Evolutionary conservation across 2,113 vertebrate genomes (phyloP).

Genomic region (Paedocypris sp.): DNA sequence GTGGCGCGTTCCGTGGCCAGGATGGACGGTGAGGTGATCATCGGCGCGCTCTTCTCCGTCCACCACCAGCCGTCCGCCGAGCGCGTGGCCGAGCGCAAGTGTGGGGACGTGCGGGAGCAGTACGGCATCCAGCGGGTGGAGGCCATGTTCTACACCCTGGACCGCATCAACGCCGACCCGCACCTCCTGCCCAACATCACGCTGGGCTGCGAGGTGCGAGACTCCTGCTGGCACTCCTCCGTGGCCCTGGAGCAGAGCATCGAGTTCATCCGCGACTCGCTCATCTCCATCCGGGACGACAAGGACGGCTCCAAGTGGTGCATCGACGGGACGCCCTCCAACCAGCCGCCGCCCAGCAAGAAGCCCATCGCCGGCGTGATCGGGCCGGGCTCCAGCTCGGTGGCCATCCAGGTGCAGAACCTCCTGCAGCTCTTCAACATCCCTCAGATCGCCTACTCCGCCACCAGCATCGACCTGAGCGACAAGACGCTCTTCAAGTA

Average conservation of each 20-base stretch:
- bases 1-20: conserved; percentile 82
- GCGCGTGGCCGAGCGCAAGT: conserved; percentile 91
- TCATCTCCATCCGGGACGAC: conserved; percentile 92
- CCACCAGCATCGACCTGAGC: conserved; percentile 94
- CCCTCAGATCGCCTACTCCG: conserved; percentile 95
- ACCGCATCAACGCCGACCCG: conserved; percentile 87
- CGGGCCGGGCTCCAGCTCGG: conserved; percentile 95
- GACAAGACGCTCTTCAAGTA: conserved; percentile 97
- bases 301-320: conserved; percentile 83
- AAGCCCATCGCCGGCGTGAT: conserved; percentile 96
- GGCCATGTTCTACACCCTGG: conserved; percentile 96
- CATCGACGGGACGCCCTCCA: conserved; percentile 74
- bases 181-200: conserved; percentile 90
- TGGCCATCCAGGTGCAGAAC: conserved; percentile 97
- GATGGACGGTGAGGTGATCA: conserved; percentile 95
- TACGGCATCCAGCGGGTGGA: conserved; percentile 98
- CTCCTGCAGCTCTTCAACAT: conserved; percentile 96
- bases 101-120: conserved; percentile 93
- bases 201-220: conserved; percentile 92
- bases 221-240: conserved; percentile 97
- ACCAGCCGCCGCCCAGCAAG: conserved; percentile 68
- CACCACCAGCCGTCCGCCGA: conserved; percentile 96
- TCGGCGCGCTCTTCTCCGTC: conserved; percentile 94
- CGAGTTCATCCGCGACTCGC: conserved; percentile 95
- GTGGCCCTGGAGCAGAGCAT: conserved; percentile 98